Evolutionary conservation across 30 jellyfish, hydroid and myxozoan species (phyloP).

Genomic region (Chironex yamaguchii): DNA sequence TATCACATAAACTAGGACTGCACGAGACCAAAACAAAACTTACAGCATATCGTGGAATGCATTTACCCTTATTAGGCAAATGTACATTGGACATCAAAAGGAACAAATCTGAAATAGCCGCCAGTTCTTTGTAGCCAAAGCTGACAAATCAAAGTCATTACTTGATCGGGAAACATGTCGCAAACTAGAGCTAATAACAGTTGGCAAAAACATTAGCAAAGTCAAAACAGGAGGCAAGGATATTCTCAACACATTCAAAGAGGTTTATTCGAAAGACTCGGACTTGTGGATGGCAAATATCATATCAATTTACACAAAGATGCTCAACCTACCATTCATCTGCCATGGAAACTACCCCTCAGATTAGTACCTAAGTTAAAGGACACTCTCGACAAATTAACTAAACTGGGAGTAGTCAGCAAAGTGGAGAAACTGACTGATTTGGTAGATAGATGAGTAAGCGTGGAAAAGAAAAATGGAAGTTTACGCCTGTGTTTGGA

Average conservation of each 20-base stretch:
- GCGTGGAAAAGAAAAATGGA: not conserved
- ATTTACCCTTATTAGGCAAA: constrained; percentile 3
- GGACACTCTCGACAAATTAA: too few relatives aligned
- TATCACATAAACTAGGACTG: constrained; percentile 16
- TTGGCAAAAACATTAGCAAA: too few relatives aligned
- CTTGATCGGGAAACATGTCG: too few relatives aligned
- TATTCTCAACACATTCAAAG: constrained; percentile 12
- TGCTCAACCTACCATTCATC: too few relatives aligned
- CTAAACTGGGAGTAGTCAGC: too few relatives aligned
- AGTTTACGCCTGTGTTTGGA: not conserved
- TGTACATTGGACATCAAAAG: constrained; percentile 3
- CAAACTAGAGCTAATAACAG: too few relatives aligned
- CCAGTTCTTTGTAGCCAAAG: too few relatives aligned
- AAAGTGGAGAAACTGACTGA: not conserved
- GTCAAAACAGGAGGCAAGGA: constrained; percentile 3
- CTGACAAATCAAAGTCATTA: too few relatives aligned
- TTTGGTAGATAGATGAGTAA: not conserved
- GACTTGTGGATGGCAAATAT: too few relatives aligned
- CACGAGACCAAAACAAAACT: constrained; percentile 39
- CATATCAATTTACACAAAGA: not conserved
- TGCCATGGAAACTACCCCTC: too few relatives aligned
- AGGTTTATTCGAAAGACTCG: constrained; percentile 23
- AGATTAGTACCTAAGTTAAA: too few relatives aligned
- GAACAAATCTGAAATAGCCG: too few relatives aligned
- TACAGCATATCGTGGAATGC: constrained; percentile 36